Base-by-base conservation (phyloP, 2,113 vertebrate species). In the Rhinopomastus cyanomelas region DNA sequence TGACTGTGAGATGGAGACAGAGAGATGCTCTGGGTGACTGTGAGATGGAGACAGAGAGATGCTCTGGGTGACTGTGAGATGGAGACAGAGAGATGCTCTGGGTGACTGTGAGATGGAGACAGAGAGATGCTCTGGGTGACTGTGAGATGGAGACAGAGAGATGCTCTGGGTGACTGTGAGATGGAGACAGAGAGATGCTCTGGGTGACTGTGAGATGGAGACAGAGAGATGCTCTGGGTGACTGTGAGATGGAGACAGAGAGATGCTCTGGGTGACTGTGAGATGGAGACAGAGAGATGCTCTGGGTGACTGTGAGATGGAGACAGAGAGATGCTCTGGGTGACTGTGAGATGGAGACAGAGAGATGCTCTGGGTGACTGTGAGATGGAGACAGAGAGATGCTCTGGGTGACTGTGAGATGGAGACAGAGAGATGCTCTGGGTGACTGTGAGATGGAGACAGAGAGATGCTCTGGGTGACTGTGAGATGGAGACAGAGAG, bases 171-270 rank as follows among this genome's bases (percentile, higher is more conserved):
- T n/a, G n/a, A n/a, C n/a, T n/a, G n/a, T n/a, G 11, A 20, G 12
- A 3, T 5, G 4, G 59, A 32, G 30, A 30, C 20, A 27, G 30
- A 0, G 10, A 12, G 61, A n/a, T 15, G 16, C 27, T 34, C 46
- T n/a, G n/a, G n/a, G n/a, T n/a, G n/a, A n/a, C n/a, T n/a, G n/a
- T n/a, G 11, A 20, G 12, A 3, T 5, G 4, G 59, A 32, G 30
- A 30, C 20, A 27, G 30, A 0, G 10, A 12, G 61, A n/a, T 15
- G 16, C 27, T 34, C 46, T n/a, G n/a, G n/a, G n/a, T n/a, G n/a
- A n/a, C n/a, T n/a, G n/a, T n/a, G 11, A 20, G 12, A 3, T 5
- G 4, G 59, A 32, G 30, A 30, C 20, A 27, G 30, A 0, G 10
- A 12, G 61, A n/a, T 15, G 16, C 27, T 34, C 46, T n/a, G n/a